Conservation (phyloP, 64 coral and sea anemone genomes). For the Pocillopora damicornis region DNA sequence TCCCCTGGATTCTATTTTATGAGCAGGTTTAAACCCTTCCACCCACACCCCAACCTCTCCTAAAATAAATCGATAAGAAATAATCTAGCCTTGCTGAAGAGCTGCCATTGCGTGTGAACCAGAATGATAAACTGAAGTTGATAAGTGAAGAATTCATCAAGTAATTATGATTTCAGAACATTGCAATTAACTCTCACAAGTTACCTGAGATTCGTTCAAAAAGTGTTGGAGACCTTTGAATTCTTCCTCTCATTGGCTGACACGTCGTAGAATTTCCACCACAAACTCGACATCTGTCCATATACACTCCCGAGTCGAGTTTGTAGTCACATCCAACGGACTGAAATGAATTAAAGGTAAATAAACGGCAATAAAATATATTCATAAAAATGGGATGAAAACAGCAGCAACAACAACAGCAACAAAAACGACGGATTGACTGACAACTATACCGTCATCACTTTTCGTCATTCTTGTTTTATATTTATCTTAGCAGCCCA, state of each 20-base stretch:
- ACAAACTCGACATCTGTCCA: slow-evolving; percentile 65
- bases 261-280: slow-evolving; percentile 56
- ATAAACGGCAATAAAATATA: too few relatives aligned
- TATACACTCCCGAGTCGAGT: slow-evolving; percentile 32
- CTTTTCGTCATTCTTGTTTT: neutral
- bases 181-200: neutral
- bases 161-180: too few relatives aligned
- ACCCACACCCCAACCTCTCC: too few relatives aligned
- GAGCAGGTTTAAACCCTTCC: too few relatives aligned
- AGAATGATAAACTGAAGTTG: too few relatives aligned
- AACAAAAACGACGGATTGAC: too few relatives aligned
- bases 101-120: too few relatives aligned
- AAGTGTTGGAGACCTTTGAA: slow-evolving; percentile 32
- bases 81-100: too few relatives aligned
- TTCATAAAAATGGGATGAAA: neutral
- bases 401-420: too few relatives aligned
- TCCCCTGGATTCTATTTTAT: too few relatives aligned
- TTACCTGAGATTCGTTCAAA: slow-evolving; percentile 46
- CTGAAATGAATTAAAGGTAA: neutral
- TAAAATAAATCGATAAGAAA: too few relatives aligned
- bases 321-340: slow-evolving; percentile 61
- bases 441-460: neutral
- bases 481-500: neutral
- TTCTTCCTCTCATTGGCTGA: slow-evolving; percentile 45
- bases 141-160: too few relatives aligned